Evolutionary conservation across 2,113 vertebrate genomes (phyloP).

Genomic region (Sigmodon hispidus): DNA sequence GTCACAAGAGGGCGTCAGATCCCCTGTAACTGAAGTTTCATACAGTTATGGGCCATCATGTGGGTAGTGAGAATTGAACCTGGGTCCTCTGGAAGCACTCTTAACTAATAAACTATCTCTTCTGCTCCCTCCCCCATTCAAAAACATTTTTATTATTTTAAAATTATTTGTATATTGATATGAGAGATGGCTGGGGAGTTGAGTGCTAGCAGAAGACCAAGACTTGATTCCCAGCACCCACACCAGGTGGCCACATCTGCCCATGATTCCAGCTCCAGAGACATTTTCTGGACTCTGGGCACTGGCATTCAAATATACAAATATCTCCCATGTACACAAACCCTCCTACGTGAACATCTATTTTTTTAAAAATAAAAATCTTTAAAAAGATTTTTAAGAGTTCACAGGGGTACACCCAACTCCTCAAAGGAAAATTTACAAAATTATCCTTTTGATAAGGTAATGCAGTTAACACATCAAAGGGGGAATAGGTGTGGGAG

Average conservation of each 20-base stretch:
- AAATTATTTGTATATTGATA: not conserved
- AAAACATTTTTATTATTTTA: not conserved
- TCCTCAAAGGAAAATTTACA: conserved; percentile 15
- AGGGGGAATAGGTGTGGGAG: not conserved
- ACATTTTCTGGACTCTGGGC: not conserved
- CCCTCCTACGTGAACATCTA: not conserved
- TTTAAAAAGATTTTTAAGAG: too few species aligned
- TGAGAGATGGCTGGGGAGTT: not conserved
- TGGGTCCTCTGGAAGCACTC: not conserved
- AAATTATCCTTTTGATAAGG: not conserved
- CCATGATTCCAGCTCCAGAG: not conserved
- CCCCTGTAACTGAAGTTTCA: not conserved
- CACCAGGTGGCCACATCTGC: not conserved
- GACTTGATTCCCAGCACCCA: not conserved
- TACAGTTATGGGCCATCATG: not conserved
- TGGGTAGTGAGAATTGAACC: not conserved
- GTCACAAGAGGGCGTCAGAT: not conserved
- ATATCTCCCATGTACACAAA: not conserved
- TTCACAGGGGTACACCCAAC: not conserved
- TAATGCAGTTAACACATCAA: not conserved
- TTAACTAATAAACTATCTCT: not conserved
- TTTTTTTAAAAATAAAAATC: not conserved
- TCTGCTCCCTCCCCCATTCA: not conserved
- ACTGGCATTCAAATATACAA: not conserved
- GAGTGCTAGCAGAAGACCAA: not conserved